Evolutionary conservation across 2,113 vertebrate genomes (phyloP).

Genomic region (Rhinopomastus cyanomelas): DNA sequence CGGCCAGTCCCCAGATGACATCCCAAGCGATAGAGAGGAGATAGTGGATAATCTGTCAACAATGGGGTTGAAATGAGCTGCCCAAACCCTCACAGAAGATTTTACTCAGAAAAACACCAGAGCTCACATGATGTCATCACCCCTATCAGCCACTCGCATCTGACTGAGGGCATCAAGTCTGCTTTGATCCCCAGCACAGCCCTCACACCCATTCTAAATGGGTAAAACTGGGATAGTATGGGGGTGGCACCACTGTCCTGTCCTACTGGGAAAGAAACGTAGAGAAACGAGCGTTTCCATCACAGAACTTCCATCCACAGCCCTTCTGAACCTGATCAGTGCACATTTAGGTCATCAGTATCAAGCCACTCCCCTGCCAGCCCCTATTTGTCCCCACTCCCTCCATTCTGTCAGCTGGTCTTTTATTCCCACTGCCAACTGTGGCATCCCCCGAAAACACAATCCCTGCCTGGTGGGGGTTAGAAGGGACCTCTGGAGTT

Average conservation of each 20-base stretch:
- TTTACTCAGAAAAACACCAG: not conserved
- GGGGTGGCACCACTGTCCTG: too few relatives aligned
- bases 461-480: too few relatives aligned
- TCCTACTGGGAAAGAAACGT: not conserved
- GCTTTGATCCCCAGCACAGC: not conserved
- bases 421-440: not conserved
- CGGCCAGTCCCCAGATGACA: not conserved
- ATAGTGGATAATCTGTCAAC: not conserved
- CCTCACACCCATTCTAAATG: not conserved
- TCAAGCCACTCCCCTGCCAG: not conserved
- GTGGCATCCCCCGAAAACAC: not conserved
- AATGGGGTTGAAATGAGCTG: not conserved
- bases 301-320: not conserved
- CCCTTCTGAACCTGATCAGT: not conserved
- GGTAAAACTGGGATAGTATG: not conserved
- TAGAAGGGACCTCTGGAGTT: too few relatives aligned
- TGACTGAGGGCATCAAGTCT: not conserved
- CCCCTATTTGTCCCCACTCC: not conserved
- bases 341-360: conserved; percentile 50
- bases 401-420: not conserved
- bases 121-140: not conserved
- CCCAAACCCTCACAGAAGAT: not conserved
- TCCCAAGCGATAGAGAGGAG: not conserved
- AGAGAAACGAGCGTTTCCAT: not conserved
- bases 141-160: not conserved